Conservation (phyloP, 1,140 invertebrate species). For the Polypedilum vanderplanki region DNA sequence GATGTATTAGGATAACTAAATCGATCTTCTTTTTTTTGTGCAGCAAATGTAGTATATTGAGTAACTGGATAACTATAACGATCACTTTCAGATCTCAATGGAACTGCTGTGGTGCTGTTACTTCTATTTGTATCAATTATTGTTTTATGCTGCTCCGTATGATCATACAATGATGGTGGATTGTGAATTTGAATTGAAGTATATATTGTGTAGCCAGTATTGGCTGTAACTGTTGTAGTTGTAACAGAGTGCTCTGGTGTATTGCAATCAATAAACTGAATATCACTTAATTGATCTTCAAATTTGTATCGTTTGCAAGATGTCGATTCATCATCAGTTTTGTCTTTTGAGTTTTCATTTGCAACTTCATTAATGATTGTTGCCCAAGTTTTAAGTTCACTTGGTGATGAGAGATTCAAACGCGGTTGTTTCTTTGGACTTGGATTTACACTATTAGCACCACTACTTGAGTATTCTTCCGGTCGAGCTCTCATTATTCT, state of each 20-base stretch:
- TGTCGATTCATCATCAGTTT: slow-evolving; percentile 41
- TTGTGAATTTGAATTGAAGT: slow-evolving; percentile 40
- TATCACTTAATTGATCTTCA: slow-evolving; percentile 54
- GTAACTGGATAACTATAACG: slow-evolving; percentile 43
- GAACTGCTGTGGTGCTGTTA: background rate
- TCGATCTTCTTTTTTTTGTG: slow-evolving; percentile 42
- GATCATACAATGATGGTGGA: slow-evolving; percentile 34
- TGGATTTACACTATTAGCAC: slow-evolving; percentile 48
- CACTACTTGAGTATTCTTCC: slow-evolving; percentile 46
- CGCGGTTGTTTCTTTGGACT: slow-evolving; percentile 51
- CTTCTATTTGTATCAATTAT: slow-evolving; percentile 4
- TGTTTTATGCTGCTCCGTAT: background rate
- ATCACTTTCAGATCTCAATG: slow-evolving; percentile 14
- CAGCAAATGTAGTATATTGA: slow-evolving; percentile 35
- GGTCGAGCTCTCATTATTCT: slow-evolving; percentile 45
- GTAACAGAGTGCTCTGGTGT: slow-evolving; percentile 48
- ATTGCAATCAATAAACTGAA: slow-evolving; percentile 57
- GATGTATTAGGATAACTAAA: slow-evolving; percentile 39
- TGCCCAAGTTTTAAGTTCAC: slow-evolving; percentile 31
- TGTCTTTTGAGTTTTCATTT: slow-evolving; percentile 30
- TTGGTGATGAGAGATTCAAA: slow-evolving; percentile 44
- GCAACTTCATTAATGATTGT: slow-evolving; percentile 25
- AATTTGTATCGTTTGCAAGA: slow-evolving; percentile 52
- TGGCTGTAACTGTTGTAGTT: slow-evolving; percentile 32
- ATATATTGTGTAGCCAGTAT: slow-evolving; percentile 30